Conservation (phyloP, 2,113 vertebrate species). For the Oryzias javanicus region DNA sequence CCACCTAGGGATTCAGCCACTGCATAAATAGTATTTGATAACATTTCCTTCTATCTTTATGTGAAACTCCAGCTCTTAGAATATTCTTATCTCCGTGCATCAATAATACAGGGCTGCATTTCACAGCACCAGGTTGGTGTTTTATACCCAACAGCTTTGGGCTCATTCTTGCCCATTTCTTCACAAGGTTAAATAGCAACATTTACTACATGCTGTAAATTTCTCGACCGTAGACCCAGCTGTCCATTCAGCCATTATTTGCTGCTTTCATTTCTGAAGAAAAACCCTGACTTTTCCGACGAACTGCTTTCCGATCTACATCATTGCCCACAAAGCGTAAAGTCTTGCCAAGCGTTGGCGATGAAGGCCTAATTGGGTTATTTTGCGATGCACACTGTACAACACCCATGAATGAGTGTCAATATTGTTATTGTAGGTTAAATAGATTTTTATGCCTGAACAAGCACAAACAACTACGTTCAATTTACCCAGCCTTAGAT, state of each 20-base stretch:
- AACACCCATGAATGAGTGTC: constrained; percentile 54
- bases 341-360: constrained; percentile 46
- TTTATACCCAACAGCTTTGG: not conserved
- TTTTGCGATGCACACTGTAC: constrained; percentile 38
- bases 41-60: constrained; percentile 21
- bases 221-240: constrained; percentile 18
- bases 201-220: constrained; percentile 1
- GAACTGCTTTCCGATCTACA: constrained; percentile 51
- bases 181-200: constrained; percentile 26
- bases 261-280: constrained; percentile 30
- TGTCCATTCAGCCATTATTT: constrained; percentile 18
- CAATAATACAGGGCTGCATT: not conserved
- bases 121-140: too few species aligned
- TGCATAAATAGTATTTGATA: constrained; percentile 1
- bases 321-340: constrained; percentile 65
- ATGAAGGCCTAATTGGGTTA: constrained; percentile 56
- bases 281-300: constrained; percentile 52
- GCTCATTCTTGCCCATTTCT: not conserved
- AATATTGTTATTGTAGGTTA: constrained; percentile 45
- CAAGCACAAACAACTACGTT: constrained; percentile 21
- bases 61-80: constrained; percentile 3
- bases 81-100: constrained; percentile 1
- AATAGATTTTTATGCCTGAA: constrained; percentile 45
- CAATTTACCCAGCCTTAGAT: constrained; percentile 1
- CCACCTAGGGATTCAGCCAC: not conserved